phyloP scores from a whole-genome alignment of 2,113 vertebrate species.

The Plecotus auritus region DNA sequence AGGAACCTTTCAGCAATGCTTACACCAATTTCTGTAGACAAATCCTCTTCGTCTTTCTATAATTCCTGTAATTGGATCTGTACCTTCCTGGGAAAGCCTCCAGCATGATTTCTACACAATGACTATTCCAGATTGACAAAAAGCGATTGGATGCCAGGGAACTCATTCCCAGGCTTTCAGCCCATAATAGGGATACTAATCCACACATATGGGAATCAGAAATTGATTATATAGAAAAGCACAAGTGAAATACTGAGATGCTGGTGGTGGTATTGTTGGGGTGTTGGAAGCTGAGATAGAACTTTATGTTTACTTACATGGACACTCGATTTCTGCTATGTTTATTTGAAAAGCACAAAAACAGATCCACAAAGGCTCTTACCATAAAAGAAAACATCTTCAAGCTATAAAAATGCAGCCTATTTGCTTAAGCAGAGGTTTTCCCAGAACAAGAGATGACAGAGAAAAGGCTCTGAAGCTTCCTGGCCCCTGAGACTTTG shows the following conservation, averaged over 20 bases:
- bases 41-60: not conserved
- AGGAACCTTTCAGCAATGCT: not conserved
- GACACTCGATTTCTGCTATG: not conserved
- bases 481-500: not conserved
- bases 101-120: not conserved
- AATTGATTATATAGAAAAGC: not conserved
- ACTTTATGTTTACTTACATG: not conserved
- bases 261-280: not conserved
- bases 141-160: not conserved
- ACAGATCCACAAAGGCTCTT: not conserved
- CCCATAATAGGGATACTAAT: not conserved
- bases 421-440: not conserved
- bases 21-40: not conserved
- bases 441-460: not conserved
- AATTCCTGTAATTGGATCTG: not conserved
- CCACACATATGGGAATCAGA: not conserved
- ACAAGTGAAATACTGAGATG: slow-evolving; percentile 6
- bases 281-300: not conserved
- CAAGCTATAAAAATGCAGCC: not conserved
- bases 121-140: not conserved
- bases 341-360: slow-evolving; percentile 17
- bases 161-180: not conserved
- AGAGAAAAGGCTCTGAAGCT: not conserved
- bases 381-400: not conserved
- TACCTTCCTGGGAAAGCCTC: not conserved